phyloP scores from a whole-genome alignment of 1,140 invertebrate species.

The Bombus soroeensis region DNA sequence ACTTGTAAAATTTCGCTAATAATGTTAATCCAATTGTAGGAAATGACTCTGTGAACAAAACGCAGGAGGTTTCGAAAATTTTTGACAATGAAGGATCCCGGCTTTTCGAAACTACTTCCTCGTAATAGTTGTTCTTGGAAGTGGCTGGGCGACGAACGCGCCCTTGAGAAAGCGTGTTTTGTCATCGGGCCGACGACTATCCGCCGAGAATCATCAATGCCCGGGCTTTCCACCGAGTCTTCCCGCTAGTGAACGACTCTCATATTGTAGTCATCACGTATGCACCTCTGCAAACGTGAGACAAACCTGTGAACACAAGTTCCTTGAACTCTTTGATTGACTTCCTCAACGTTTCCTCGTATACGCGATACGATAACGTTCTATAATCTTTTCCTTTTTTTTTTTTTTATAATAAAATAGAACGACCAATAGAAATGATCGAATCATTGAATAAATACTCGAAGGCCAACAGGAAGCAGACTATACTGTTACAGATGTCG shows the following conservation, averaged over 20 bases:
- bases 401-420: neutral
- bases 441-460: neutral
- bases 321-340: slow-evolving; percentile 1
- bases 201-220: slow-evolving; percentile 51
- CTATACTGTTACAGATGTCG: slow-evolving; percentile 29
- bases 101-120: slow-evolving; percentile 31
- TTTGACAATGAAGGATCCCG: neutral
- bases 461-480: slow-evolving; percentile 29
- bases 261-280: slow-evolving; percentile 4
- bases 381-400: neutral
- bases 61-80: neutral
- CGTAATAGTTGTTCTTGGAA: slow-evolving; percentile 45
- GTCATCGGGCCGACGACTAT: slow-evolving; percentile 41
- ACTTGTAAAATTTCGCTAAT: no score
- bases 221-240: slow-evolving; percentile 46
- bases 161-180: slow-evolving; percentile 56
- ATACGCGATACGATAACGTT: neutral
- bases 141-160: neutral
- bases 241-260: slow-evolving; percentile 6
- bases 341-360: neutral
- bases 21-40: no score
- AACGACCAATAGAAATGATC: neutral
- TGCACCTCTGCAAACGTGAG: neutral
- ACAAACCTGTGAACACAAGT: neutral
- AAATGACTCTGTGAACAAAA: neutral